Conservation (phyloP, 2,888 invertebrate species). For the Apocheima hispidaria region DNA sequence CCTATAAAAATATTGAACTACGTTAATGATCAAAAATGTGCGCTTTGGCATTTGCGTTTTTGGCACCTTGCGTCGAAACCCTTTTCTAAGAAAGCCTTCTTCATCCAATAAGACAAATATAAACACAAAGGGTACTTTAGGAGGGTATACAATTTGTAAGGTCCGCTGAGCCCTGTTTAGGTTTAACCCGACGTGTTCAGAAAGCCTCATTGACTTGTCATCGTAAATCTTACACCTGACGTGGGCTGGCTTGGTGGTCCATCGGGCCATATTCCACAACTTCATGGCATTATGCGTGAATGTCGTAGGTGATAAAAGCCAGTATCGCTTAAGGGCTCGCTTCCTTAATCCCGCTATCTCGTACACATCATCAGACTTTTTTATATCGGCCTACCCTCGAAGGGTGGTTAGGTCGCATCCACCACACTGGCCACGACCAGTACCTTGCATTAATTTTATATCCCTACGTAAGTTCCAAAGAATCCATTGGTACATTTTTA, state of each 20-base stretch:
- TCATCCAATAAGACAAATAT: background rate
- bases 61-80: no score
- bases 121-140: slow-evolving; percentile 15
- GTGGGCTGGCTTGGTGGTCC: slow-evolving; percentile 45
- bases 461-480: no score
- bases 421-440: no score
- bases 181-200: slow-evolving; percentile 7
- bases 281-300: background rate
- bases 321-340: no score
- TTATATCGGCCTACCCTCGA: no score
- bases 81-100: background rate
- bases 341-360: no score
- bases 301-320: background rate
- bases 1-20: no score
- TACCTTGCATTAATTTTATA: no score
- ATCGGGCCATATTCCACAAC: slow-evolving; percentile 4
- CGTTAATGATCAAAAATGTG: no score
- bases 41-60: background rate
- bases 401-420: no score
- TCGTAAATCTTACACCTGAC: slow-evolving; percentile 50
- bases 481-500: no score
- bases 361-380: no score
- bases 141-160: background rate
- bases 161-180: slow-evolving; percentile 1
- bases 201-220: slow-evolving; percentile 51